Conservation (phyloP, 1,140 invertebrate genomes). For the Bombus difficillimus region DNA sequence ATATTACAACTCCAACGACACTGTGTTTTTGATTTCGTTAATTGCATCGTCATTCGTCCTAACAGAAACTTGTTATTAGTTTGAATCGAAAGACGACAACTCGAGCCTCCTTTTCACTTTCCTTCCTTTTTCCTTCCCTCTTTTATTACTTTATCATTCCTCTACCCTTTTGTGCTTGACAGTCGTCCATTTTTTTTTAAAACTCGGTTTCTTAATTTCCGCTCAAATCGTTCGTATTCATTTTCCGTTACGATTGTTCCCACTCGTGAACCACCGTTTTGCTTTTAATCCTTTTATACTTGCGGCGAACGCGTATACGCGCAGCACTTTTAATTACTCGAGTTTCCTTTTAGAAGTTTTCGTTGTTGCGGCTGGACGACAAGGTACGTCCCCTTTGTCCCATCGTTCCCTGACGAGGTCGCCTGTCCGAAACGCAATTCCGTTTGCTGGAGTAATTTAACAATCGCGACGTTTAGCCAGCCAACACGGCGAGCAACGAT, state of each 20-base stretch:
- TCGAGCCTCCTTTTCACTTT: background rate
- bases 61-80: background rate
- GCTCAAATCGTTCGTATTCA: background rate
- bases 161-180: background rate
- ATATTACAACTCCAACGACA: background rate
- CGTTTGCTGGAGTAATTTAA: background rate
- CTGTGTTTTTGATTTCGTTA: background rate
- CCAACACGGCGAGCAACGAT: background rate
- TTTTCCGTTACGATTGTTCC: background rate
- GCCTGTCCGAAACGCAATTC: background rate
- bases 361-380: background rate
- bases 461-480: background rate
- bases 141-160: background rate
- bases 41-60: background rate
- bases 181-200: background rate
- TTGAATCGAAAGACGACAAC: background rate
- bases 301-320: background rate
- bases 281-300: too few species aligned
- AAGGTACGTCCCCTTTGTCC: background rate
- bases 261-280: background rate
- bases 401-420: background rate
- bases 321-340: slow-evolving; percentile 12
- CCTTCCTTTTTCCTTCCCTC: background rate
- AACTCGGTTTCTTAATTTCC: background rate
- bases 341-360: background rate